Base-by-base conservation (phyloP, 64 coral and sea anemone species). In the Montipora sp. region DNA sequence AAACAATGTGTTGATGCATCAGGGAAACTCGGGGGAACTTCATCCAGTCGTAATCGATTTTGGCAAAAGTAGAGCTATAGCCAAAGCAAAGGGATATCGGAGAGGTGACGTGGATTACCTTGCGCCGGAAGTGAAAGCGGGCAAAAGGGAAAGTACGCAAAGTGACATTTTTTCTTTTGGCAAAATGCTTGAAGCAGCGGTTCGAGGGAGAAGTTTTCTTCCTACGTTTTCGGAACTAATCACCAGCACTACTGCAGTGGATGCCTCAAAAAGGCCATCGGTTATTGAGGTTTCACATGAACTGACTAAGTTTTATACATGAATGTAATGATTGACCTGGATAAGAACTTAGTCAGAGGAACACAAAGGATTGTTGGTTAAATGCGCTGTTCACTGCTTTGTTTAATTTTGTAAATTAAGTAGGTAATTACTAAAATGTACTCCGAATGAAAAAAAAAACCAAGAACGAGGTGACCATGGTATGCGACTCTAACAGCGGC, bases 1-100 rank as follows among this genome's bases (percentile, higher is more conserved):
- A 8, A 87, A 92, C 68, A 91, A 92, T 78, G 80, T 92, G 15
- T 1, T 92, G 73, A 75, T 92, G 27, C 51, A 92, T 20, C 59
- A 65, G 16, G 78, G 7, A 18, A 55, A 7, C 9, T 55, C 51
- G 9, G 50, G 18, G 5, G 45, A 67, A 47, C 18, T 71, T 16
- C 46, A 14, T 24, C 83, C 65, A 9, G 45, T 90, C 5, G 23
- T 90, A 7, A 90, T 82, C 15, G 78, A 82, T 24, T 88, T 88
- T 63, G 45, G 51, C 8, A 83, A 91, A n/a, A 59, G 63, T 5
- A 2, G 73, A 13, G 13, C 10, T 7, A 74, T 14, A 5, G 11
- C 19, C 1, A 75, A 51, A 53, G 16, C n/a, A 14, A n/a, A 49
- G 15, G 84, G 43, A 20, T 60, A 59, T 9, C 1, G 5, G 19